These are phyloP conservation scores for Neosilurus hyrtlii DNA, from an alignment of 2,797 vertebrate genomes.

Conservation along the genomic window DNA sequence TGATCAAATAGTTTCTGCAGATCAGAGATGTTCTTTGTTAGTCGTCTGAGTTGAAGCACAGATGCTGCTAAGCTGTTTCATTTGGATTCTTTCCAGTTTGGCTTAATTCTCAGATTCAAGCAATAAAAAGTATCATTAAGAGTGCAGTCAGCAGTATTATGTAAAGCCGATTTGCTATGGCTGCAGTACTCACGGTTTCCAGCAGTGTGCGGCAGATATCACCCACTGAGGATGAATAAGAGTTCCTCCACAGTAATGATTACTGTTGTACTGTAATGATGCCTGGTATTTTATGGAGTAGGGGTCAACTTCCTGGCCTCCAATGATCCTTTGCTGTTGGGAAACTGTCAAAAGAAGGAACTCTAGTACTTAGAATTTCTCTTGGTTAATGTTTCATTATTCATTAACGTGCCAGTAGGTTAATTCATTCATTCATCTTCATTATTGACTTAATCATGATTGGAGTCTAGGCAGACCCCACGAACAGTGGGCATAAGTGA, in stretches of 20 bases:
- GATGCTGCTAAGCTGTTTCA: background rate
- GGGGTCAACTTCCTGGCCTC: conserved; percentile 59
- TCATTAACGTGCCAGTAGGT: background rate
- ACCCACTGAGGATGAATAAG: conserved; percentile 63
- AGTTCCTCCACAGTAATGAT: conserved; percentile 64
- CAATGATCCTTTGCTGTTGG: conserved; percentile 60
- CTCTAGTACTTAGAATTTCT: background rate
- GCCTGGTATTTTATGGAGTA: conserved; percentile 65
- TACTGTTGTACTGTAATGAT: conserved; percentile 58
- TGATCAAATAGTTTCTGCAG: conserved; percentile 61
- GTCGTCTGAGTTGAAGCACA: background rate
- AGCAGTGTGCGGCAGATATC: conserved; percentile 66
- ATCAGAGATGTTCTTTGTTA: background rate
- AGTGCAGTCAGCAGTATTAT: background rate
- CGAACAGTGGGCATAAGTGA: background rate
- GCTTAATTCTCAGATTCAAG: background rate
- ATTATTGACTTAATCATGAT: background rate
- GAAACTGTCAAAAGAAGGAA: conserved; percentile 54
- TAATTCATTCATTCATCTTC: background rate
- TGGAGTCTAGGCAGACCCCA: background rate
- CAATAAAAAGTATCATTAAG: background rate
- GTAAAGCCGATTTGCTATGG: background rate
- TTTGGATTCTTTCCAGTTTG: background rate
- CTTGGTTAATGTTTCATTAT: background rate
- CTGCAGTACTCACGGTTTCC: conserved; percentile 65